Evolutionary conservation across 2,797 vertebrate genomes (phyloP).

Genomic region (Tauraco hartlaubi): DNA sequence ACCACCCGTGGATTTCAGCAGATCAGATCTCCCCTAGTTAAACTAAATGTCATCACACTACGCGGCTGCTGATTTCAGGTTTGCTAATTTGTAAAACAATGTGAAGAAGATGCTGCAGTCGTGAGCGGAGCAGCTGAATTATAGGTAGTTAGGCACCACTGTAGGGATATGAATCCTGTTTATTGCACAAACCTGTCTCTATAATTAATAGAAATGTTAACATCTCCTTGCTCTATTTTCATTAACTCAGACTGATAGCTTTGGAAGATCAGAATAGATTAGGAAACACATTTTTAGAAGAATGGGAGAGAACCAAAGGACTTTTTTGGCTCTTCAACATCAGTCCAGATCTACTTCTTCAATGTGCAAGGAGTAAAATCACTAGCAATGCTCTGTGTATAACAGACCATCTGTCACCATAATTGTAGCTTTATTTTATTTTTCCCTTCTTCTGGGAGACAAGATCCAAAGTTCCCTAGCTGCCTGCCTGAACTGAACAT

Average conservation of each 20-base stretch:
- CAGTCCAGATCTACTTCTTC: background rate
- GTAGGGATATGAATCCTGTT: slow-evolving; percentile 58
- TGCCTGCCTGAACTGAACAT: background rate
- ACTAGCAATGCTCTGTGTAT: background rate
- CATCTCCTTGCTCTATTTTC: slow-evolving; percentile 15
- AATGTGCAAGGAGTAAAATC: background rate
- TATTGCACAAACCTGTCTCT: slow-evolving; percentile 49
- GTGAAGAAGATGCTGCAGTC: background rate
- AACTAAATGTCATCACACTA: slow-evolving; percentile 14
- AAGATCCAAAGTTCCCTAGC: background rate
- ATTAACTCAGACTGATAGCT: slow-evolving; percentile 43
- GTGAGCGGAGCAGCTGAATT: slow-evolving; percentile 32
- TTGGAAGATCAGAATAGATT: background rate
- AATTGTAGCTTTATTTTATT: slow-evolving; percentile 9
- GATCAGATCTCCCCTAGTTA: background rate
- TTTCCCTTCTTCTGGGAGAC: background rate
- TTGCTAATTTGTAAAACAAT: slow-evolving; percentile 50
- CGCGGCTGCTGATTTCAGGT: background rate
- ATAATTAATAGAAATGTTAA: slow-evolving; percentile 61
- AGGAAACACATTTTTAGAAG: background rate
- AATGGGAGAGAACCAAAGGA: background rate
- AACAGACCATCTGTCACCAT: background rate
- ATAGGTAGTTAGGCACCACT: slow-evolving; percentile 42
- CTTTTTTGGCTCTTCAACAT: background rate
- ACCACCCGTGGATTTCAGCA: background rate